phyloP scores from a whole-genome alignment of 2,113 vertebrate genomes.

The Psittacula cyanocephala region DNA sequence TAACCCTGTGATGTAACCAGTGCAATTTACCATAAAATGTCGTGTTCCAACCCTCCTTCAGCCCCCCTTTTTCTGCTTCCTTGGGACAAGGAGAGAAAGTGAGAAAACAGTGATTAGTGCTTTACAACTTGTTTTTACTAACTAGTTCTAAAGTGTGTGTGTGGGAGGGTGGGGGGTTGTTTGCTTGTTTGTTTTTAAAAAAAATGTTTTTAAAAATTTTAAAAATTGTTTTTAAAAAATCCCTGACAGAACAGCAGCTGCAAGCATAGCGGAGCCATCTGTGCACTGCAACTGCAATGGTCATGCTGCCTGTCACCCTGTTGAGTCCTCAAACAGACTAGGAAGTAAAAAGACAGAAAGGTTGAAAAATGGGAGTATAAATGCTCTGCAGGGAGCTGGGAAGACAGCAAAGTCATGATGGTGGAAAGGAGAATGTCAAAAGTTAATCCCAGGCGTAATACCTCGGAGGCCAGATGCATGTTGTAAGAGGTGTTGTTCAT shows the following conservation, averaged over 20 bases:
- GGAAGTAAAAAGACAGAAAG: background rate
- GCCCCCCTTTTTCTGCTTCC: background rate
- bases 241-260: background rate
- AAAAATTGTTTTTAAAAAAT: background rate
- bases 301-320: background rate
- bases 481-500: background rate
- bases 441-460: conserved; percentile 15
- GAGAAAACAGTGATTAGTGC: background rate
- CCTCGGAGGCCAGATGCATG: background rate
- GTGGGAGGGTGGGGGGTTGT: background rate
- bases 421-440: background rate
- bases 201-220: background rate
- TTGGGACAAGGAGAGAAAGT: background rate
- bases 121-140: background rate
- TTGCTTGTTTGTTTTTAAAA: background rate
- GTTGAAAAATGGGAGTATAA: background rate
- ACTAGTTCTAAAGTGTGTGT: background rate
- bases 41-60: background rate
- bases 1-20: background rate
- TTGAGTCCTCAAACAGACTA: background rate
- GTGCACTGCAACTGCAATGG: background rate
- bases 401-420: background rate
- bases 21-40: background rate
- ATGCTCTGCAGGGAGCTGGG: background rate
- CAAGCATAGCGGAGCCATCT: background rate